Evolutionary conservation across 2,888 invertebrate species (phyloP).

Genomic region (Plagodis dolabraria): DNA sequence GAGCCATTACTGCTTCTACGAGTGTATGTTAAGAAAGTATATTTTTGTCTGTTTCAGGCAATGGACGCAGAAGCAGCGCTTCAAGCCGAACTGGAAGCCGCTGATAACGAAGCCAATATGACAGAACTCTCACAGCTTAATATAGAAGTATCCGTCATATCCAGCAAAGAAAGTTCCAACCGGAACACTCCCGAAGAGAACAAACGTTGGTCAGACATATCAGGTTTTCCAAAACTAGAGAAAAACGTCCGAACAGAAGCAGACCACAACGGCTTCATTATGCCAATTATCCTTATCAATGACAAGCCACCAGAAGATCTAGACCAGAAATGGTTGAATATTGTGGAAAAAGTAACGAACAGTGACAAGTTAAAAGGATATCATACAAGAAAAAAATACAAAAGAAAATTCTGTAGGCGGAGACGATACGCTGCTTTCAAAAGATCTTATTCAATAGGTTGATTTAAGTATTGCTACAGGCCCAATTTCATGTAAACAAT

Average conservation of each 20-base stretch:
- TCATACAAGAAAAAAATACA: conserved; percentile 62
- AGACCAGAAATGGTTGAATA: conserved; percentile 67
- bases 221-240: conserved; percentile 53
- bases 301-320: conserved; percentile 74
- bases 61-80: conserved; percentile 71
- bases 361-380: conserved; percentile 66
- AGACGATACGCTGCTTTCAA: conserved; percentile 69
- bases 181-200: conserved; percentile 54
- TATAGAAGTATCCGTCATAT: conserved; percentile 58
- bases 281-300: conserved; percentile 75
- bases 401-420: conserved; percentile 70
- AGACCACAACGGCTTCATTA: conserved; percentile 40
- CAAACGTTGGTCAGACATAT: conserved; percentile 55
- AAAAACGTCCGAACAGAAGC: conserved; percentile 42
- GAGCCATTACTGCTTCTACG: too few species aligned
- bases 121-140: conserved; percentile 59
- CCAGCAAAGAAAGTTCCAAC: conserved; percentile 58
- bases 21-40: too few species aligned
- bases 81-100: conserved; percentile 49
- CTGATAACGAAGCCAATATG: conserved; percentile 53
- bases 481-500: background rate
- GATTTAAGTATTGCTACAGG: conserved; percentile 21
- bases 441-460: conserved; percentile 76
- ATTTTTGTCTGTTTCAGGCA: conserved; percentile 54
- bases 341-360: conserved; percentile 59